Evolutionary conservation across 2,113 vertebrate species (phyloP).

Genomic region (Eptesicus fuscus): DNA sequence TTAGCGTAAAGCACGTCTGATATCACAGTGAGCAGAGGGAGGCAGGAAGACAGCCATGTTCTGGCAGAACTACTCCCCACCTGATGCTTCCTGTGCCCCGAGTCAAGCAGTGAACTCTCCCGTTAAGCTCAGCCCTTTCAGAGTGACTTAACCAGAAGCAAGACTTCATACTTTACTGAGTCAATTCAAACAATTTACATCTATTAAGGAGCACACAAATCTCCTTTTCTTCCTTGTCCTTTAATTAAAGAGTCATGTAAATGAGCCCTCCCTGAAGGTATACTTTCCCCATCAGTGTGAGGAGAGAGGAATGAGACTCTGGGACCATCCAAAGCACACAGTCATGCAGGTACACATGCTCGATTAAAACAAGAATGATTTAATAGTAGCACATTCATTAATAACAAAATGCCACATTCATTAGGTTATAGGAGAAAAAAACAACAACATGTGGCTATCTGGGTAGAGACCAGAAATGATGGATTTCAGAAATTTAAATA

Average conservation of each 20-base stretch:
- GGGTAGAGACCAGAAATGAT: conserved; percentile 21
- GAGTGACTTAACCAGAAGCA: not conserved
- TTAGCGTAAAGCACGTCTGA: not conserved
- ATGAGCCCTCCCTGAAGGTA: not conserved
- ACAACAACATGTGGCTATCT: not conserved
- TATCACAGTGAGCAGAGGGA: not conserved
- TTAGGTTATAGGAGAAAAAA: not conserved
- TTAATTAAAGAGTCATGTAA: conserved; percentile 27
- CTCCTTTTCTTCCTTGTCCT: not conserved
- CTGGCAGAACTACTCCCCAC: not conserved
- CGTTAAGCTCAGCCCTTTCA: not conserved
- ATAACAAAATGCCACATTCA: not conserved
- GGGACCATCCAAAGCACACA: not conserved
- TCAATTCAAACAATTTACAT: not conserved
- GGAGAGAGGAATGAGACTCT: not conserved
- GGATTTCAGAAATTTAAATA: not conserved
- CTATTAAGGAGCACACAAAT: not conserved
- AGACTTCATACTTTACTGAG: not conserved
- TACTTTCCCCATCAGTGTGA: not conserved
- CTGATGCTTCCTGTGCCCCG: not conserved
- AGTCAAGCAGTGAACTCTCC: not conserved
- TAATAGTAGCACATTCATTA: conserved; percentile 22
- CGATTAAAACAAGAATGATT: not conserved
- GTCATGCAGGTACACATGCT: not conserved
- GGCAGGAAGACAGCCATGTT: not conserved